These are phyloP conservation scores for Arvicanthis niloticus DNA, from an alignment of 2,113 vertebrate genomes.

Conservation along the genomic window DNA sequence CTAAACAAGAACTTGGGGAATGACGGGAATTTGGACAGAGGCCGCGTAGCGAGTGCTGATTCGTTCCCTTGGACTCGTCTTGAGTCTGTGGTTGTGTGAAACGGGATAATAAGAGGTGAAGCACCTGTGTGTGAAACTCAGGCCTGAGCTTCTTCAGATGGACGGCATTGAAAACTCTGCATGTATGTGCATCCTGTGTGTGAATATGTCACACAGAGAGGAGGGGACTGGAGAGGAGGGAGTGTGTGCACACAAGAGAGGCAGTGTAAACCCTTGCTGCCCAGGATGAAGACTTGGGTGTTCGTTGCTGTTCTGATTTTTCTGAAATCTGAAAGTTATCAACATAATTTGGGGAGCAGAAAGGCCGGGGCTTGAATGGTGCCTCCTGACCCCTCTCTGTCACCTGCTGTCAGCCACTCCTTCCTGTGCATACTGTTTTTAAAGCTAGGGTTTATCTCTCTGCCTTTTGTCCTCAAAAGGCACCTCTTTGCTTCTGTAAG, in stretches of 20 bases:
- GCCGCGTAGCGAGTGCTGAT: background rate
- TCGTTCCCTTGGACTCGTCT: background rate
- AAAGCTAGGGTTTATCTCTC: background rate
- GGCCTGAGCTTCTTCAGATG: background rate
- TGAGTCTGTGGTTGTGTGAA: too few species aligned
- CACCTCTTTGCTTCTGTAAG: background rate
- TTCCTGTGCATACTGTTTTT: fast-evolving
- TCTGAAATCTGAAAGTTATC: background rate
- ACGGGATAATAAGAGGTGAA: background rate
- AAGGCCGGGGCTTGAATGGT: background rate
- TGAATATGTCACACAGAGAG: too few species aligned
- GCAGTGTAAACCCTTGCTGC: fast-evolving
- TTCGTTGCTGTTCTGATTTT: background rate
- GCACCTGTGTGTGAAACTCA: background rate
- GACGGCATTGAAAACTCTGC: too few species aligned
- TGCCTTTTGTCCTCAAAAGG: fast-evolving
- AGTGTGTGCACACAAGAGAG: fast-evolving
- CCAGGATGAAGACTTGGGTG: fast-evolving
- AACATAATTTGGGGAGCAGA: background rate
- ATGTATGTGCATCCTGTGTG: fast-evolving
- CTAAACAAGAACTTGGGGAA: background rate
- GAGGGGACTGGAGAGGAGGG: background rate
- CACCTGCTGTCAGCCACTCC: background rate
- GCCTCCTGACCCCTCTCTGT: fast-evolving
- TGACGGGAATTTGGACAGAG: background rate